Evolutionary conservation across 1,140 invertebrate genomes (phyloP), one percentile per base, ranked within the genome.

Genomic region (Trichoplusia ni): DNA sequence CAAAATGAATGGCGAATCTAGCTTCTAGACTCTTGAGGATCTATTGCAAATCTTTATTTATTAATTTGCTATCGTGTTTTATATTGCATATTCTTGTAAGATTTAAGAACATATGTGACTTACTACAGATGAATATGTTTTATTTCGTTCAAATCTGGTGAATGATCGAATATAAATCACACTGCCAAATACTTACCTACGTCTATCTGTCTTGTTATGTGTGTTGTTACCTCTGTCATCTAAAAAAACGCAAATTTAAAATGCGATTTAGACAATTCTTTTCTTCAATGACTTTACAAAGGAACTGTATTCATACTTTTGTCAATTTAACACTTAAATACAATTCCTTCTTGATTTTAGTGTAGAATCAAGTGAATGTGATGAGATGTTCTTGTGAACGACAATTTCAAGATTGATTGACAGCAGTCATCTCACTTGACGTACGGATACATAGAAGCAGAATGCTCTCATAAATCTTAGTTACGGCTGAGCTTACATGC

Each of bases 1-100:
- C 77, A 78, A 77, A 84, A 86, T 84, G 72, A 85, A 85, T 86
- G 73, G 77, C 71, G 68, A 74, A 81, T 77, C 82, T 80, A 70
- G 73, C 73, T 64, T 61, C 69, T 66, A 44, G 63, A 67, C 65
- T 61, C 69, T 66, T 47, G 63, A 67, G 53, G 61, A 68, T 65
- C 40, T 68, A 42, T 49, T 35, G 53, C 35, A 64, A 74, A 69
- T 81, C 46, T 33, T 54, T 47, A 49, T 64, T 63, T 63, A 60
- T 49, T 44, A 56, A 64, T 61, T 53, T 47, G 42, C 11, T 58
- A n/a, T 16, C 18, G n/a, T 29, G 8, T 27, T 13, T 2, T 2
- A 16, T 14, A 49, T 7, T 5, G 25, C 7, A 49, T 49, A 1
- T 4, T n/a, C 23, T 9, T 16, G 14, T 3, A 21, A 11, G n/a